Conservation (phyloP, 2,888 invertebrate genomes). For the Mystacides longicornis region DNA sequence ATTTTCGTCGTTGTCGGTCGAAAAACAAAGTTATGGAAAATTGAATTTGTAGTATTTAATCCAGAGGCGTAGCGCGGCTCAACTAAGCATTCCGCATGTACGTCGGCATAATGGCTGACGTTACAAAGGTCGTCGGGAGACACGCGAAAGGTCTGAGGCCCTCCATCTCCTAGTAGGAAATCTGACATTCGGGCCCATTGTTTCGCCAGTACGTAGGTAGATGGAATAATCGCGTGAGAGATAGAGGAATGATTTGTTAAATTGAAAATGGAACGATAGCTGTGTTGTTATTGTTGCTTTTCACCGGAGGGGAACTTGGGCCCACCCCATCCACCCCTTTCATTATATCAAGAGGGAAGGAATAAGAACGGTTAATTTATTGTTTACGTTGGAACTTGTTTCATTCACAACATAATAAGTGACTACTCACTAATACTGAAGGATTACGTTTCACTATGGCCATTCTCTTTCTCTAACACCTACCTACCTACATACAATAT, state of each 20-base stretch:
- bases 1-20: not conserved
- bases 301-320: not conserved
- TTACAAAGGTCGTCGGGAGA: not conserved
- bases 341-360: not conserved
- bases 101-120: not conserved
- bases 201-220: not conserved
- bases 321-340: not conserved
- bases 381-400: not conserved
- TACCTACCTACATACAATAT: too few species aligned
- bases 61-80: not conserved
- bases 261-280: constrained; percentile 6
- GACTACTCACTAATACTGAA: not conserved
- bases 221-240: constrained; percentile 4
- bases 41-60: constrained; percentile 2
- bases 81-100: not conserved
- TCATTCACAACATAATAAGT: not conserved
- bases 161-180: constrained; percentile 1
- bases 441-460: not conserved
- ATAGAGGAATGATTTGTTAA: constrained; percentile 6
- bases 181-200: constrained; percentile 6
- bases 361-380: constrained; percentile 5
- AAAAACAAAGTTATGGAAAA: not conserved
- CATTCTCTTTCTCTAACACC: too few species aligned
- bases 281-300: constrained; percentile 3
- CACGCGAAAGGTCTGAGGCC: not conserved